A percentile compares a stretch with the other conserved stretches of the same genome.
Conservation (phyloP, 1,140 invertebrate species). For the Cyclargus thomasi region DNA sequence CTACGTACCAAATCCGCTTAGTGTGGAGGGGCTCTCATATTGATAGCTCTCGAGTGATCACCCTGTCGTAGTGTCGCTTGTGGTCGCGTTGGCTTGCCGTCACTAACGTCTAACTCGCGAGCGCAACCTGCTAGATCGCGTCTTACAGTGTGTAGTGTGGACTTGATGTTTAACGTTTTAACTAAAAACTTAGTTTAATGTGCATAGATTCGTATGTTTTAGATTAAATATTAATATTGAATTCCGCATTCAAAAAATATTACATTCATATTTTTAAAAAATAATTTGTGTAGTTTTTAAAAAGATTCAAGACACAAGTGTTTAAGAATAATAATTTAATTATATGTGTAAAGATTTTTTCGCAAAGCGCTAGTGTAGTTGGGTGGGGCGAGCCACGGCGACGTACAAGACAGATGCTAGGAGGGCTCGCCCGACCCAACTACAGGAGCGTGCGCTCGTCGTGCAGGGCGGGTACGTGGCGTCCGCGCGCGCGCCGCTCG, state of each 20-base stretch:
- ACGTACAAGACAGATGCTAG: constrained; percentile 48
- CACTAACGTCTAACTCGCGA: not conserved
- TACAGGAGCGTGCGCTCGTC: constrained; percentile 77
- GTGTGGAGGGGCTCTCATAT: too few species aligned
- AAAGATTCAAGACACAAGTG: too few species aligned
- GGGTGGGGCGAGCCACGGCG: constrained; percentile 38
- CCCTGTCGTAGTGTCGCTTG: not conserved
- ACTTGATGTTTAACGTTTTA: not conserved
- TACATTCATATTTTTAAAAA: not conserved
- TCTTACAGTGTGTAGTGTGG: not conserved
- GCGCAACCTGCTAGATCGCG: not conserved
- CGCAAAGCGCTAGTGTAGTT: constrained; percentile 12
- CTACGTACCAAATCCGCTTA: too few species aligned
- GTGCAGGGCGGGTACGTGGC: constrained; percentile 78
- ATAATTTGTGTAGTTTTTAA: not conserved
- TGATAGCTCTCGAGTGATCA: too few species aligned
- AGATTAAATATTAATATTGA: not conserved
- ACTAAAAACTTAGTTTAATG: not conserved
- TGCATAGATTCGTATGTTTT: not conserved
- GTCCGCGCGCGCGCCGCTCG: constrained; percentile 73
- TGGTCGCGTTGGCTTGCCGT: not conserved
- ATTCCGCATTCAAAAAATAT: too few species aligned
- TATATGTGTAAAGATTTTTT: too few species aligned
- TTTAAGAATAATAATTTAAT: too few species aligned
- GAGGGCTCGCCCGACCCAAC: constrained; percentile 49